A percentile compares a stretch with the other conserved stretches of the same genome.
Conservation (phyloP, 2,113 vertebrate genomes). For the Python bivittatus region DNA sequence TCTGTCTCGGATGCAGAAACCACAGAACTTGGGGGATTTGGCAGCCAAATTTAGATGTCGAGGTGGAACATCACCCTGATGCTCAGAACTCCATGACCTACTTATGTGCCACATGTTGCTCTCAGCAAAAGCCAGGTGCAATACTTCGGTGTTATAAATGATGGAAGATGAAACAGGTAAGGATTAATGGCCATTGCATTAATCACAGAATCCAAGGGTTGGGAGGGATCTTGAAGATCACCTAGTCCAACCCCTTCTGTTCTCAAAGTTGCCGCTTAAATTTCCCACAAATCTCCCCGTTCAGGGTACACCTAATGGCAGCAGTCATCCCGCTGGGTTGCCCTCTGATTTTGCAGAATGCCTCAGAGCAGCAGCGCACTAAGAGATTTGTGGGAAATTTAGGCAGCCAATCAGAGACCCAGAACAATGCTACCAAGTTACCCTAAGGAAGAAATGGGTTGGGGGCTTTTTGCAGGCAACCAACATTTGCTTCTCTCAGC, state of each 20-base stretch:
- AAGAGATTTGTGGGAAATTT: background rate
- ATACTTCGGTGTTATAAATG: background rate
- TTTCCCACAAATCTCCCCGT: no score
- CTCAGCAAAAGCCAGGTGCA: background rate
- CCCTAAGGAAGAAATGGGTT: no score
- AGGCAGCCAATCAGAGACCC: background rate
- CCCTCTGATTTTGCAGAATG: background rate
- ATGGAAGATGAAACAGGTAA: slow-evolving; percentile 26
- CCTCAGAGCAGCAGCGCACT: background rate
- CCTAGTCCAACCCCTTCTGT: no score
- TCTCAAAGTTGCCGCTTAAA: no score
- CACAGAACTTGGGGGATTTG: background rate
- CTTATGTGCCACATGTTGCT: background rate
- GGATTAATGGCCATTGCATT: background rate
- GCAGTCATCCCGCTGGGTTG: no score
- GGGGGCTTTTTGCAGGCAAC: no score
- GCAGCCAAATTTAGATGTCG: background rate
- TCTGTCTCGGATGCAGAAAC: background rate
- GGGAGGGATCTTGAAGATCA: no score
- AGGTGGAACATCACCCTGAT: background rate
- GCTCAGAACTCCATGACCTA: background rate
- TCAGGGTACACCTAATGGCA: no score
- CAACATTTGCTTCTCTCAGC: no score
- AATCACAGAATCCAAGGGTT: no score
- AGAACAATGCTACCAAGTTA: background rate